A percentile compares a stretch with the other conserved stretches of the same genome.
phyloP scores from a whole-genome alignment of 2,888 invertebrate species.

The Lacanobia oleracea region DNA sequence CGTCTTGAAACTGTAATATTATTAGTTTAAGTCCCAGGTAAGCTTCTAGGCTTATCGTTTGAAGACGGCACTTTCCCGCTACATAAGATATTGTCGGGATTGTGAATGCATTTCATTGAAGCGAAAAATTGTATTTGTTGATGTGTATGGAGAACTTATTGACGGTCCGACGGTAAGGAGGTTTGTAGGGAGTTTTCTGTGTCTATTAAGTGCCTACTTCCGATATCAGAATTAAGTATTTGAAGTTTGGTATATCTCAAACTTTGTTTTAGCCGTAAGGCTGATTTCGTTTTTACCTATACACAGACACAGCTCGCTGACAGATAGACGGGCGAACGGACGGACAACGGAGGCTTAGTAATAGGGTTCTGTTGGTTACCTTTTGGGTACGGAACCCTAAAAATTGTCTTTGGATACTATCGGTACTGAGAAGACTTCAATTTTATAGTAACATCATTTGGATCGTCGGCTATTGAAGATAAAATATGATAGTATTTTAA shows the following conservation, averaged over 20 bases:
- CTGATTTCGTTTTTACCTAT: no score
- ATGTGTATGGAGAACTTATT: constrained; percentile 18
- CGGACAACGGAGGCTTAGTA: no score
- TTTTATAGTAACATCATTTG: not conserved
- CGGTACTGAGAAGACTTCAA: no score
- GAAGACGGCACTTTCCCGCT: constrained; percentile 22
- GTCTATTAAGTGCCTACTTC: not conserved
- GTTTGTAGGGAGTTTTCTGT: not conserved
- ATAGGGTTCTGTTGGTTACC: no score
- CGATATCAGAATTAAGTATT: no score
- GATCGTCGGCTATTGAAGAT: constrained; percentile 5
- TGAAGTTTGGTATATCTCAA: no score
- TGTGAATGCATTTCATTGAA: constrained; percentile 27
- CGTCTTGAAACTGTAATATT: constrained; percentile 22
- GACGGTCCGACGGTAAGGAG: not conserved
- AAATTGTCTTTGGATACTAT: not conserved
- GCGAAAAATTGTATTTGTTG: constrained; percentile 40
- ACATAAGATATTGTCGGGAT: constrained; percentile 23
- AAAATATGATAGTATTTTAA: constrained; percentile 7
- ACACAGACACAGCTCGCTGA: no score
- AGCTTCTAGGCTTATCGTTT: constrained; percentile 39
- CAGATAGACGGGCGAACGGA: no score
- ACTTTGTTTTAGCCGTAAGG: no score
- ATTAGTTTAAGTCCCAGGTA: constrained; percentile 24
- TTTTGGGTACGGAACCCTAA: not conserved